Base-by-base conservation (phyloP, 1,140 invertebrate genomes). In the Ceratina calcarata region DNA sequence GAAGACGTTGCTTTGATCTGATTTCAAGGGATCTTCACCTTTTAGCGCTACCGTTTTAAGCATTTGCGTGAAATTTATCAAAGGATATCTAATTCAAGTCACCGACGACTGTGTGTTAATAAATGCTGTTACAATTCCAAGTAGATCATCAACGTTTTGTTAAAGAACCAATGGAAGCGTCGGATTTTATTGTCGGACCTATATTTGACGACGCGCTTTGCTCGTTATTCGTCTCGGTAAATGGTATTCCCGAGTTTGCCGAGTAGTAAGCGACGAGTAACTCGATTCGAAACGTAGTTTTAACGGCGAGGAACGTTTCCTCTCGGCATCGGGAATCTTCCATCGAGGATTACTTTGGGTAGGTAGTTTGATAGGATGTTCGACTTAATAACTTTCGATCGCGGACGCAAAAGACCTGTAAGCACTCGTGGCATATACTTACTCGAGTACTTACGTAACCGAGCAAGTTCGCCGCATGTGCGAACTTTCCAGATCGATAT, bases 351-450 rank as follows among this genome's bases (percentile, higher is more conserved):
- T 60, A n/a, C n/a, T 60, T 51, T 53, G 20, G 13, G 10, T 20
- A 24, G 53, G 18, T 65, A 75, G 20, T 80, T 55, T n/a, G 55
- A 70, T 58, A 62, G 55, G 45, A 70, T 6, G 45, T 61, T 83
- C 78, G 61, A 75, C 49, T 71, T 81, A 71, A 83, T 83, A 81
- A 79, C 81, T 81, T 83, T 74, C 74, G 71, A 81, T 81, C 61
- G 61, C 53, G 32, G 16, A 75, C 53, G 55, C 57, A 24, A 69
- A 80, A 64, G 62, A 61, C 51, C 64, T 49, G 57, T 69, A 71
- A 78, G 80, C 51, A 81, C 55, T 49, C 68, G 76, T 49, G 78
- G 55, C 55, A 78, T 71, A 68, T 81, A 81, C 80, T 71, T 67
- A 78, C 55, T 45, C 37, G 37, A 22, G 72, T 68, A 61, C 55